Evolutionary conservation across 1,140 invertebrate species (phyloP).

Genomic region (Tetraneura akinire): DNA sequence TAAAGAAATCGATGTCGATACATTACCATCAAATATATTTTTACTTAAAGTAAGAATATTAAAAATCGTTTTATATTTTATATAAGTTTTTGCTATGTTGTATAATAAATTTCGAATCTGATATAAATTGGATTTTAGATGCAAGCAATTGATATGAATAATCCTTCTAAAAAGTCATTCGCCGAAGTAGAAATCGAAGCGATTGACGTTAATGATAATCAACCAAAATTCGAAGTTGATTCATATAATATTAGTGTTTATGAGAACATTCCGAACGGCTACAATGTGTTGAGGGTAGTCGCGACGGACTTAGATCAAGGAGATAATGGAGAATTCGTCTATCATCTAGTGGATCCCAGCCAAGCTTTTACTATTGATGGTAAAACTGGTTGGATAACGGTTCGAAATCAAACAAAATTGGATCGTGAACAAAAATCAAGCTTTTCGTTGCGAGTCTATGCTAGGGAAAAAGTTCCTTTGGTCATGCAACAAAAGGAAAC

Average conservation of each 20-base stretch:
- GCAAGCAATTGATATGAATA: constrained; percentile 75
- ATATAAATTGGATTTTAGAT: too few relatives aligned
- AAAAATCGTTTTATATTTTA: neutral
- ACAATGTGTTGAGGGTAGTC: constrained; percentile 78
- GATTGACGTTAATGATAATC: constrained; percentile 80
- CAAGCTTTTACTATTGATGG: constrained; percentile 80
- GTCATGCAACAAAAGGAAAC: constrained; percentile 58
- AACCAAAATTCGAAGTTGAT: constrained; percentile 83
- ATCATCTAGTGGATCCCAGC: constrained; percentile 72
- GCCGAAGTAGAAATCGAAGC: constrained; percentile 77
- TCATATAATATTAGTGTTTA: constrained; percentile 89
- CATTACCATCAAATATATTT: constrained; percentile 72
- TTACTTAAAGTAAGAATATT: constrained; percentile 64
- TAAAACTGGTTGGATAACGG: constrained; percentile 80
- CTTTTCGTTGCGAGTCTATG: constrained; percentile 72
- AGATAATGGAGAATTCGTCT: constrained; percentile 81
- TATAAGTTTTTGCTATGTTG: neutral
- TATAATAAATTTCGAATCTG: neutral
- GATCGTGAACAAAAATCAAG: constrained; percentile 75
- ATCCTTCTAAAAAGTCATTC: constrained; percentile 72
- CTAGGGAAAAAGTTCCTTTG: constrained; percentile 72
- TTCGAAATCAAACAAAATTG: constrained; percentile 74
- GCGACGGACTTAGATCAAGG: constrained; percentile 78
- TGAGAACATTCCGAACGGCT: constrained; percentile 84
- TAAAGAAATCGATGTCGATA: constrained; percentile 77